A percentile compares a stretch with the other conserved stretches of the same genome.
Evolutionary conservation across 2,888 invertebrate genomes (phyloP).

Genomic region (Caenorhabditis afra): DNA sequence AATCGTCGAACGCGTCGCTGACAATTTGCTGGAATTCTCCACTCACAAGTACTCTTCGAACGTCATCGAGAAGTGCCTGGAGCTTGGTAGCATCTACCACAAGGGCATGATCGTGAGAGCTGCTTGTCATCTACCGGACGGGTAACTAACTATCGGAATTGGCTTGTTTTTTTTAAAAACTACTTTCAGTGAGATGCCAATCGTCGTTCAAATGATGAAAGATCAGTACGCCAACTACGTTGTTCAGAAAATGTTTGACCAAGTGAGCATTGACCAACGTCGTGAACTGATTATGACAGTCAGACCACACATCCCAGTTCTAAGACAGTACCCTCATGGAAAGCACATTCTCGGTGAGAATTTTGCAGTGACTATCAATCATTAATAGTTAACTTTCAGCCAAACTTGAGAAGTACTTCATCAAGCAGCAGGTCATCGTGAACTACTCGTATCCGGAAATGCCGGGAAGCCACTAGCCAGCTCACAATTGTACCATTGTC

Average conservation of each 20-base stretch:
- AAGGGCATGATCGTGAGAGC: constrained; percentile 95
- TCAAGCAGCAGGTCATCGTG: constrained; percentile 64
- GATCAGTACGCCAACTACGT: constrained; percentile 99
- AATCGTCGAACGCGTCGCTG: constrained; percentile 86
- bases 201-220: constrained; percentile 88
- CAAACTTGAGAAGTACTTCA: constrained; percentile 78
- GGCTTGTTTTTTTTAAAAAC: too few relatives aligned
- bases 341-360: constrained; percentile 77
- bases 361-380: background rate
- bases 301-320: constrained; percentile 94
- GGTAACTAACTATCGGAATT: constrained; percentile 63
- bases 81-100: constrained; percentile 94
- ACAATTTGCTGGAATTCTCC: constrained; percentile 89
- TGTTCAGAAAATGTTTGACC: constrained; percentile 99
- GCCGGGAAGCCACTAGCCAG: constrained; percentile 18
- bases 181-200: constrained; percentile 58
- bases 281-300: constrained; percentile 97
- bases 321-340: constrained; percentile 95
- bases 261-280: constrained; percentile 86
- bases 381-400: constrained; percentile 73
- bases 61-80: constrained; percentile 99
- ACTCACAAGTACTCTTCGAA: constrained; percentile 99
- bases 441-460: constrained; percentile 33
- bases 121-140: constrained; percentile 84
- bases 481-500: constrained; percentile 47